phyloP scores from a whole-genome alignment of 2,888 invertebrate genomes.

The Strigamia crassipes region DNA sequence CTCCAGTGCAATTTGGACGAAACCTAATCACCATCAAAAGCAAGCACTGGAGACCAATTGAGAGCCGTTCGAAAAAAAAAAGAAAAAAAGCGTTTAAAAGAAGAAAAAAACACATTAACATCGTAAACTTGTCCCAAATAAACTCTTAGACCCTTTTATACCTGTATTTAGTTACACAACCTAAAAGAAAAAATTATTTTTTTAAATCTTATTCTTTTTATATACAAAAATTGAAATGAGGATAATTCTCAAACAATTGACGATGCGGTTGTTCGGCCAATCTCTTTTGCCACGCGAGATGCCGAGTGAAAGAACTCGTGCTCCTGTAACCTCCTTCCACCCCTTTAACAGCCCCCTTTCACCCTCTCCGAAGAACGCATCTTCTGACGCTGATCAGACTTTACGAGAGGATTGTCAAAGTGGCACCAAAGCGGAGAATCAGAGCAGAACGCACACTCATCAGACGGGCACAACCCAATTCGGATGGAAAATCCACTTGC shows the following conservation, averaged over 20 bases:
- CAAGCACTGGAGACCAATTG: slow-evolving; percentile 17
- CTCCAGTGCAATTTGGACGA: slow-evolving; percentile 30
- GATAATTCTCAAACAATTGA: not conserved
- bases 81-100: not conserved
- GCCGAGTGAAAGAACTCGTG: slow-evolving; percentile 17
- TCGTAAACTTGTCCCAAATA: slow-evolving; percentile 12
- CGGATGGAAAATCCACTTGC: slow-evolving; percentile 30
- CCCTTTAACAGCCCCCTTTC: not conserved
- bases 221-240: too few relatives aligned
- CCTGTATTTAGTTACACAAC: not conserved
- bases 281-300: slow-evolving; percentile 15
- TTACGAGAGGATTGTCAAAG: slow-evolving; percentile 30
- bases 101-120: not conserved
- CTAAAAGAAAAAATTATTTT: not conserved
- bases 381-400: slow-evolving; percentile 26
- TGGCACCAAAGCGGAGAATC: slow-evolving; percentile 30
- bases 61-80: slow-evolving; percentile 12
- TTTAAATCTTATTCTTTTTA: too few relatives aligned
- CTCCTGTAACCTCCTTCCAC: not conserved
- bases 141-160: slow-evolving; percentile 22
- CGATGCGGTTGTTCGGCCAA: slow-evolving; percentile 14
- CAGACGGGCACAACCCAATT: slow-evolving; percentile 30
- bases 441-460: slow-evolving; percentile 30
- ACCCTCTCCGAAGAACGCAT: slow-evolving; percentile 2
- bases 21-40: slow-evolving; percentile 26